Conservation (phyloP, 2,113 vertebrate species). For the Rousettus leschenaultii region DNA sequence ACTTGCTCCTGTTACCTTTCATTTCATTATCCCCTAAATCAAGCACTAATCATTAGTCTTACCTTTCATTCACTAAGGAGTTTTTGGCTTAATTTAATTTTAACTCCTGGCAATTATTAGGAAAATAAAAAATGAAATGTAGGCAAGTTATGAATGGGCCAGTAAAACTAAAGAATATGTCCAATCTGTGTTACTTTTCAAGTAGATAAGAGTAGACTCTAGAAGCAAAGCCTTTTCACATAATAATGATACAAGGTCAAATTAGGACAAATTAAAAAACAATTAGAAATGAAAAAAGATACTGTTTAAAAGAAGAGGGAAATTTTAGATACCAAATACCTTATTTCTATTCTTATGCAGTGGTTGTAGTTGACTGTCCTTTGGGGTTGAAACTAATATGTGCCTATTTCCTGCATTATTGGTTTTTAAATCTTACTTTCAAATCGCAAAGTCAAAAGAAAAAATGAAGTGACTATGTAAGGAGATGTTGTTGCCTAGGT, state of each 20-base stretch:
- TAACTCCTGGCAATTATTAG: neutral
- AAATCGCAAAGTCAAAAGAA: slow-evolving; percentile 49
- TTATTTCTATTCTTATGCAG: neutral
- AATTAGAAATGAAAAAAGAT: neutral
- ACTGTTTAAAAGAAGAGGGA: neutral
- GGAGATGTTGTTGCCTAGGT: neutral
- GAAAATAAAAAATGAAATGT: slow-evolving; percentile 32
- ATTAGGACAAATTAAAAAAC: neutral
- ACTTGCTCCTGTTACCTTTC: neutral
- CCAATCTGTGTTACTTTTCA: neutral
- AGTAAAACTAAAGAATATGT: neutral
- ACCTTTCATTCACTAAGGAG: slow-evolving; percentile 20
- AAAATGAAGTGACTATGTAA: neutral
- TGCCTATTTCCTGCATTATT: slow-evolving; percentile 5
- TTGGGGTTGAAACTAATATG: slow-evolving; percentile 6
- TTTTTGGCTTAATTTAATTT: slow-evolving; percentile 6
- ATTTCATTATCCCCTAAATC: neutral
- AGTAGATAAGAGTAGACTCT: neutral
- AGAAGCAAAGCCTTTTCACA: neutral
- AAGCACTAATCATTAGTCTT: slow-evolving; percentile 22
- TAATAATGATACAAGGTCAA: neutral
- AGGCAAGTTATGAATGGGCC: neutral
- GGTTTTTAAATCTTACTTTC: slow-evolving; percentile 39
- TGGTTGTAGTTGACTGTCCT: neutral
- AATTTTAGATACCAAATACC: neutral